Base-by-base conservation (phyloP, 2,797 vertebrate genomes). In the Acipenser oxyrinchus region DNA sequence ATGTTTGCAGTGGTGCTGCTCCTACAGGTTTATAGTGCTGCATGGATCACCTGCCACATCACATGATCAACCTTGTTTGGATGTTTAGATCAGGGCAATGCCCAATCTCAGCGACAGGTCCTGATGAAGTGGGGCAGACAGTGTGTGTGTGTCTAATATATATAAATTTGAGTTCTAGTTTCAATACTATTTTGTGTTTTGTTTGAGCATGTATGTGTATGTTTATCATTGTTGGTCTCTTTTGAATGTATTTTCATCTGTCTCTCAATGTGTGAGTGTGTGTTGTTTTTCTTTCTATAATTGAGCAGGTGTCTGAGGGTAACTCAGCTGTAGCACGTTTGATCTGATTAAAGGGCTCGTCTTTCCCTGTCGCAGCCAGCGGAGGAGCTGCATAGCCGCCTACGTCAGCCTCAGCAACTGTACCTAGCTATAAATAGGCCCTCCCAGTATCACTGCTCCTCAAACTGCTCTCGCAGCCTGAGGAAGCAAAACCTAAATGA, bases 291-390 rank as follows among this genome's bases (percentile, higher is more conserved):
- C 69, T 72, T 63, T 63, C 66, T 62, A 51, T 64, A 37, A 37
- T 37, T 37, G 37, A 18, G 65, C 66, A 66, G n/a, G n/a, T n/a
- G 15, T 18, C 15, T 74, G 18, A 70, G 69, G 67, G 72, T 78
- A 76, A 74, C 77, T 77, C 78, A 69, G 76, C 75, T 78, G 59
- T 74, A 66, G 76, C 73, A 65, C 66, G 73, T 72, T 68, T 68
- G 57, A 59, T 60, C 58, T 71, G 62, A 74, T 64, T 57, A 67
- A 6, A 73, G 72, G 4, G 51, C 69, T 75, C 66, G 37, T 65
- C 69, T 77, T 80, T 69, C 75, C 70, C 64, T 67, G 70, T 67
- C 67, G 73, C 63, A 63, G 64, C 66, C 65, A 66, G 64, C 12
- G 64, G 6, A n/a, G 63, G 63, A 66, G 62, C 48, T 23, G 18